Base-by-base conservation (phyloP, 2,888 invertebrate species). In the Apocheima hispidaria region DNA sequence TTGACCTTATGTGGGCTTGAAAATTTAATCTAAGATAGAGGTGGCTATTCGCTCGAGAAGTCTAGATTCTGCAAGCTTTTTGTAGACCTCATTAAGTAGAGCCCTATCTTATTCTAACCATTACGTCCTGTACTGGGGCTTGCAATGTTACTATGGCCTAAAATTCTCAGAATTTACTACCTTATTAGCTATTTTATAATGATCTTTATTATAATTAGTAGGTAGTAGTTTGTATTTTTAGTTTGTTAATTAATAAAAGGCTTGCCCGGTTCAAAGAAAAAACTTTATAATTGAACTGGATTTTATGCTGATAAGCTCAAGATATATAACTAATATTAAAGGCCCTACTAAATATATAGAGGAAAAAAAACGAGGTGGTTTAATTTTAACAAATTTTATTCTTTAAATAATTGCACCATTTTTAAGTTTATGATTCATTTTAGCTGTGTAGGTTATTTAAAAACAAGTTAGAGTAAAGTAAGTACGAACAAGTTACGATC, bases 1-100 rank as follows among this genome's bases (percentile, higher is more conserved):
- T 53, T 10, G 40, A 36, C 53, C 30, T 44, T 44, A 46, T 41
- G 53, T 41, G 14, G 6, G 18, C 44, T 43, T 50, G 60, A 54
- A 54, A 54, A 54, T 50, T 49, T 50, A 60, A 54, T 60, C 49
- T 44, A 9, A 54, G 50, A 60, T 60, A 43, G 54, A 54, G 60
- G 60, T 52, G 44, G 30, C 26, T 46, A 28, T 21, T 33, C 36
- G 33, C 33, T 41, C 14, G 16, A 49, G 18, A 49, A 50, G 35
- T 60, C 53, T 54, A 30, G 49, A 36, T 49, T 53, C 52, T 44
- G 20, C 35, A 28, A 50, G 54, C 48, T 49, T 28, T 52, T 48
- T 46, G 40, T 30, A 23, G 26, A 59, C 60, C 55, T 62, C 50
- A 63, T 62, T 58, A 62, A 28, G 46, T 46, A 40, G 26, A 60